Evolutionary conservation across 2,888 invertebrate species (phyloP), one percentile per base, ranked within the genome.

Genomic region (Artemia sinica): DNA sequence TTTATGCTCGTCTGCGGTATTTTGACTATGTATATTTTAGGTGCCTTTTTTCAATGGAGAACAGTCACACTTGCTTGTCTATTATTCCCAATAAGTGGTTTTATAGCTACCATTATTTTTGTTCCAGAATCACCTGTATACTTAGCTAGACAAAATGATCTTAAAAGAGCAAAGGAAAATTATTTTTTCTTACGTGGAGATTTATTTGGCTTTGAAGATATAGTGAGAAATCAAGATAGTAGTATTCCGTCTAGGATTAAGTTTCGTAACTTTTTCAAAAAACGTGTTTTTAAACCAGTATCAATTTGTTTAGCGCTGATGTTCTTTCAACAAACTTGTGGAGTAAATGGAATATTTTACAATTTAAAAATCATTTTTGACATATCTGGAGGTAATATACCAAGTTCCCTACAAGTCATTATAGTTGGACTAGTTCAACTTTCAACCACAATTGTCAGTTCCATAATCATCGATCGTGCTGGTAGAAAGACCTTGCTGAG

Each of bases 321-420:
- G 73, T 66, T 72, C 74, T 89, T 89, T 78, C 90, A 90, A 75
- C 90, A 91, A 76, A 82, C 88, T 74, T 87, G 87, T 71, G 91
- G 90, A 69, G 83, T 90, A 72, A 89, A 90, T 78, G 89, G 88
- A 1, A 86, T 90, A 71, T 87, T 90, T 73, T 89, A 90, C 79
- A 90, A 89, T 76, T 86, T 83, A 0, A 82, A 83, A 69, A 81
- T 82, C 66, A 90, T 91, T 74, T 89, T 91, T 77, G 74, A 81
- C 70, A 86, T 85, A 1, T 86, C 89, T 11, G 88, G 87, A 49
- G 86, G 71, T 0, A 41, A 10, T 8, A 12, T 73, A 11, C 72
- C 72, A 50, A 85, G 81, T 0, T 80, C 82, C 78, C 77, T 80
- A 9, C 82, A 82, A 0, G 82, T 83, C 1, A 81, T 84, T 65